Base-by-base conservation (phyloP, 2,888 invertebrate genomes). In the Heliconius charithonia region DNA sequence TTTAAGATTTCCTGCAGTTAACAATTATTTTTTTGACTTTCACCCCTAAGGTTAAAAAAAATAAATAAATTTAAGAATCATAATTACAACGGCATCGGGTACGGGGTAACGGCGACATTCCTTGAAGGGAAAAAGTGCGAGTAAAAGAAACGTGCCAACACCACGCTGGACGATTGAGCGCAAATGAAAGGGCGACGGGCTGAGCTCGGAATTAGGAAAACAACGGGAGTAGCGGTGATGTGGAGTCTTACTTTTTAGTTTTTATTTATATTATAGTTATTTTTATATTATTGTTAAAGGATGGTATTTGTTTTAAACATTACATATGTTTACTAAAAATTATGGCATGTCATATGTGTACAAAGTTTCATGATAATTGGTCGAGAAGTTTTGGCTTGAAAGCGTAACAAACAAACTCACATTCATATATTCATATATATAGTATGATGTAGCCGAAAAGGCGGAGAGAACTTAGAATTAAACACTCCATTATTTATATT, bases 101-200 rank as follows among this genome's bases (percentile, higher is more conserved):
- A 89, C 51, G 51, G 51, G 51, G 89, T 81, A 85, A 83, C 84
- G 84, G 85, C 85, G 87, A 89, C 89, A 90, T 92, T 92, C 90
- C 86, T 89, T 86, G 83, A 87, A 88, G 88, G 89, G 81, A 88
- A 90, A 91, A 91, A 89, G 87, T 87, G 87, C 83, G 87, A 90
- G 91, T 91, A 91, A 93, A 93, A 93, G 93, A 93, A 94, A 93
- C 90, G 91, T 89, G 90, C 90, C 85, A 90, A 91, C 77, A 56
- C 63, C 92, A 92, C 92, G 92, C 91, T 90, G 88, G 87, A 91
- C 92, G 90, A 94, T 93, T 91, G 92, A 87, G 90, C 88, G 88
- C 91, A 89, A 91, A 93, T 92, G 91, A 92, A 92, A 91, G 93
- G 93, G 92, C 91, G 88, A 88, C 87, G 90, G 90, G 89, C 91